Conservation (phyloP, 1,140 invertebrate genomes). For the Macrostomum lignano region DNA sequence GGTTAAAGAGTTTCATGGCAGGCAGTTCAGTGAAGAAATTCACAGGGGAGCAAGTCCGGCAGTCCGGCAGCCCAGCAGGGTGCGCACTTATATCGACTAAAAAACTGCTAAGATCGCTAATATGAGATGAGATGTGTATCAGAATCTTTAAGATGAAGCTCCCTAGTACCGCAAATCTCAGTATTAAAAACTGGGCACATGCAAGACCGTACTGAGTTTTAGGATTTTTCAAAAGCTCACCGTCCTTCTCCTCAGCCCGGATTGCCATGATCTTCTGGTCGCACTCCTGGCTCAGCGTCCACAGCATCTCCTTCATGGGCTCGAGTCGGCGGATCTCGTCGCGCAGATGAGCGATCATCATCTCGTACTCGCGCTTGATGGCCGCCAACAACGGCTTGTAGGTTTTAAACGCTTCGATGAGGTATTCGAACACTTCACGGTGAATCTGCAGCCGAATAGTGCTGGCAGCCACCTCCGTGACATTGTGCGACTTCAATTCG, state of each 20-base stretch:
- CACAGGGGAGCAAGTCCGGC: no score
- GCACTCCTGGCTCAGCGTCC: slow-evolving; percentile 25
- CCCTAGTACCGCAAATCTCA: no score
- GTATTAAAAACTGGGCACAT: no score
- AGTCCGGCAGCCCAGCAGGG: no score
- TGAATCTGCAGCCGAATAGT: slow-evolving; percentile 25
- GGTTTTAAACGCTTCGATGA: slow-evolving; percentile 27
- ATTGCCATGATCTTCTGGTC: slow-evolving; percentile 25
- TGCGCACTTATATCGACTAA: no score
- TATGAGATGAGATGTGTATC: no score
- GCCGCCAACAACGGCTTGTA: slow-evolving; percentile 23
- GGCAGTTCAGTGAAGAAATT: no score
- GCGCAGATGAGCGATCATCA: slow-evolving; percentile 22
- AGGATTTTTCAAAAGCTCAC: slow-evolving; percentile 10
- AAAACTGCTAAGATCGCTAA: no score
- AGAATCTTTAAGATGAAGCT: no score
- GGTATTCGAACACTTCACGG: slow-evolving; percentile 26
- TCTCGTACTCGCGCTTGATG: slow-evolving; percentile 28
- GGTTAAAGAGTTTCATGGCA: no score
- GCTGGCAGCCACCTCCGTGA: slow-evolving; percentile 17
- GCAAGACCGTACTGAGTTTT: no score
- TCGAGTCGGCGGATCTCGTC: slow-evolving; percentile 21
- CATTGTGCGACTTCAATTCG: slow-evolving; percentile 19
- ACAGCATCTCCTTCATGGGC: slow-evolving; percentile 25
- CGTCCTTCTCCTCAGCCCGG: slow-evolving; percentile 23